phyloP scores from a whole-genome alignment of 2,113 vertebrate species.

The Platycercus adscitus region DNA sequence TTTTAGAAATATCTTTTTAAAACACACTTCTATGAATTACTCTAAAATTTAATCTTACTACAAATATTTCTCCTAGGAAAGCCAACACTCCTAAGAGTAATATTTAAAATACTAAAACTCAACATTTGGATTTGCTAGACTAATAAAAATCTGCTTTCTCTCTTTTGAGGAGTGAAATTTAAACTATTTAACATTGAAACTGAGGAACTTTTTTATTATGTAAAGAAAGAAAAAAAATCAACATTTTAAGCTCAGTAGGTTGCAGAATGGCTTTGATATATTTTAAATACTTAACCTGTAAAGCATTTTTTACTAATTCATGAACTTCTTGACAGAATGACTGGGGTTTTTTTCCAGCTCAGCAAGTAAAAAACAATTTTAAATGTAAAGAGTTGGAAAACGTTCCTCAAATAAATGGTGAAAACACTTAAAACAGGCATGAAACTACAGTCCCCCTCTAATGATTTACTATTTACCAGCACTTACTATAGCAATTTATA shows the following conservation, averaged over 20 bases:
- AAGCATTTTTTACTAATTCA: constrained; percentile 17
- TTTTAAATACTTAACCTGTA: constrained; percentile 2
- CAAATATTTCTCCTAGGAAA: constrained; percentile 43
- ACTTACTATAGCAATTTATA: constrained; percentile 58
- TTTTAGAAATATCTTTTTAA: neutral
- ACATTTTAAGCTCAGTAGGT: neutral
- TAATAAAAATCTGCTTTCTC: constrained; percentile 17
- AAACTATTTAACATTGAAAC: constrained; percentile 25
- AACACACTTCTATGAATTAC: neutral
- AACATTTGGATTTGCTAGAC: constrained; percentile 29
- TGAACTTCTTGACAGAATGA: constrained; percentile 30
- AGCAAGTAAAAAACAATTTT: neutral
- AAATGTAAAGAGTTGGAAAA: constrained; percentile 48
- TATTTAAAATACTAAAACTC: constrained; percentile 45
- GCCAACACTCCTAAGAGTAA: constrained; percentile 29
- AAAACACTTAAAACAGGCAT: constrained; percentile 55
- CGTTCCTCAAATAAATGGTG: constrained; percentile 4
- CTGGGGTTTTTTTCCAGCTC: neutral
- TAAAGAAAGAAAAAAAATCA: neutral
- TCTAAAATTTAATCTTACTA: constrained; percentile 14
- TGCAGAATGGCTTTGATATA: neutral
- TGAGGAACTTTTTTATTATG: neutral
- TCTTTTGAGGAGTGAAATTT: constrained; percentile 33
- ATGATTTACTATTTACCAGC: constrained; percentile 51
- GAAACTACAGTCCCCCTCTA: constrained; percentile 37